Evolutionary conservation across 2,888 invertebrate species (phyloP).

Genomic region (Zhuqinia jingwanae): DNA sequence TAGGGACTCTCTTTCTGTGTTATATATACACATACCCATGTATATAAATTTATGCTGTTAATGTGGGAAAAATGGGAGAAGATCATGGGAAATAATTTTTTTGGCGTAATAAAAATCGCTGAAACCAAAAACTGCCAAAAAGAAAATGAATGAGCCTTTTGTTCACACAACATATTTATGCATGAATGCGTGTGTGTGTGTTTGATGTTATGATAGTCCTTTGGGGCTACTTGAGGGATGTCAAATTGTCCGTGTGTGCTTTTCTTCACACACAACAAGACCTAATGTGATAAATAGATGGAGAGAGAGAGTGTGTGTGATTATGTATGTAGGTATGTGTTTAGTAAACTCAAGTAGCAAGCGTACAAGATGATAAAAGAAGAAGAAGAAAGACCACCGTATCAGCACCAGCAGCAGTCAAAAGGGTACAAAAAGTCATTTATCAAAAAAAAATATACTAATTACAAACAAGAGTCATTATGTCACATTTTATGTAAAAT

Average conservation of each 20-base stretch:
- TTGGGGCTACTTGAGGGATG: constrained; percentile 31
- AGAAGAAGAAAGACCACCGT: constrained; percentile 14
- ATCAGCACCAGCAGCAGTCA: no score
- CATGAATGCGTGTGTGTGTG: neutral
- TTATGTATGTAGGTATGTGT: no score
- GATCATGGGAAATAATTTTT: constrained; percentile 66
- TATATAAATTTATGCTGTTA: neutral
- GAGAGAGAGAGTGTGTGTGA: no score
- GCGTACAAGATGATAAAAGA: no score
- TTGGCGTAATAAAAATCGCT: constrained; percentile 63
- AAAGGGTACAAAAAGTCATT: neutral
- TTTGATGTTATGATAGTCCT: neutral
- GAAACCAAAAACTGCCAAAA: constrained; percentile 44
- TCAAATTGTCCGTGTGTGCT: neutral
- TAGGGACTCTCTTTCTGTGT: no score
- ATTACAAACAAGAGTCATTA: neutral
- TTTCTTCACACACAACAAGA: no score
- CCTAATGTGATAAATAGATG: no score
- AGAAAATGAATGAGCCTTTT: constrained; percentile 49
- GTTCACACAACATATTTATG: neutral
- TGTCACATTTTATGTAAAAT: neutral
- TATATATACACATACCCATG: no score
- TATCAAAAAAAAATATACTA: no score
- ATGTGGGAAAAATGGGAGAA: constrained; percentile 31
- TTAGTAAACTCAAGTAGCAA: no score